A percentile compares a stretch with the other conserved stretches of the same genome.
phyloP scores from a whole-genome alignment of 2,888 invertebrate genomes.

The Flexamia atlantica region DNA sequence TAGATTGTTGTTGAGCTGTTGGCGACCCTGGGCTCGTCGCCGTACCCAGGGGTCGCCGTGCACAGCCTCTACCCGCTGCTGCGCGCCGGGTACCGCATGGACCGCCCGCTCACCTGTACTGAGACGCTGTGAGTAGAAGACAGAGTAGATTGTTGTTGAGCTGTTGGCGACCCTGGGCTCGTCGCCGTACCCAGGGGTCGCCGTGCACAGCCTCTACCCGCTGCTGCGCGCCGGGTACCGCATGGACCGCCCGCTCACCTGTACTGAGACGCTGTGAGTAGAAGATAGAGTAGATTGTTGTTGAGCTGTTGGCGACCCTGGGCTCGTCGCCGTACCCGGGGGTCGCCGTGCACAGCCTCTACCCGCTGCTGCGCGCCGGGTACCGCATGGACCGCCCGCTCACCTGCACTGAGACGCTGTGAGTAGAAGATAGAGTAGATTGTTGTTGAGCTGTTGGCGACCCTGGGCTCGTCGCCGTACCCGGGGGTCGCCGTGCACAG shows the following conservation, averaged over 20 bases:
- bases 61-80: slow-evolving; percentile 88
- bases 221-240: slow-evolving; percentile 86
- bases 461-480: slow-evolving; percentile 88
- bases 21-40: slow-evolving; percentile 86
- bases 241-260: slow-evolving; percentile 88
- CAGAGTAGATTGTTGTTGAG: too few relatives aligned
- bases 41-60: slow-evolving; percentile 89
- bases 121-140: slow-evolving; percentile 79
- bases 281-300: too few relatives aligned
- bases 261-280: slow-evolving; percentile 83
- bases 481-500: slow-evolving; percentile 89
- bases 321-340: slow-evolving; percentile 91
- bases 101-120: slow-evolving; percentile 86
- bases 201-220: slow-evolving; percentile 87
- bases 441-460: too few relatives aligned
- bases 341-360: slow-evolving; percentile 87
- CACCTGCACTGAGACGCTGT: slow-evolving; percentile 85
- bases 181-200: slow-evolving; percentile 89
- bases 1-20: slow-evolving; percentile 73
- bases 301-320: slow-evolving; percentile 83
- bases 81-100: slow-evolving; percentile 88
- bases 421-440: slow-evolving; percentile 75
- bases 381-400: slow-evolving; percentile 89
- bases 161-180: slow-evolving; percentile 85
- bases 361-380: slow-evolving; percentile 84